Evolutionary conservation across 1,140 invertebrate genomes (phyloP).

Genomic region (Drosophila ambigua): DNA sequence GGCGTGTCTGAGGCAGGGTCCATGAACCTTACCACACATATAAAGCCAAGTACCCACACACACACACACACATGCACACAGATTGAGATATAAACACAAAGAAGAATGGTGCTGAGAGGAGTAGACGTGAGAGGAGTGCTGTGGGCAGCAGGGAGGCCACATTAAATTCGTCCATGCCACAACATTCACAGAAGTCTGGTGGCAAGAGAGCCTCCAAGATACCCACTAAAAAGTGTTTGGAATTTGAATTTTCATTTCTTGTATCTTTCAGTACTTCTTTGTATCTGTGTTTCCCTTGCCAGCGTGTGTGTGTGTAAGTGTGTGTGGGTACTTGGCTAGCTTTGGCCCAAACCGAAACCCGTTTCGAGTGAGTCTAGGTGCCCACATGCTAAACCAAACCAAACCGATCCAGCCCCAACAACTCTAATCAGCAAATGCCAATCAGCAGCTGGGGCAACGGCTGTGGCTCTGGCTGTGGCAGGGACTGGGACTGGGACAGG

Average conservation of each 20-base stretch:
- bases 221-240: constrained; percentile 53
- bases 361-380: constrained; percentile 51
- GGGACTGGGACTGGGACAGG: neutral
- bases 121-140: neutral
- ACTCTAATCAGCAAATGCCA: constrained; percentile 63
- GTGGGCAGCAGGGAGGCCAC: constrained; percentile 9
- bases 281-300: constrained; percentile 12
- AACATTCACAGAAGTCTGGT: constrained; percentile 41
- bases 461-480: neutral
- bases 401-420: constrained; percentile 51
- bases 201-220: constrained; percentile 32
- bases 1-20: constrained; percentile 77
- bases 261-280: constrained; percentile 54
- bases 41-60: constrained; percentile 18
- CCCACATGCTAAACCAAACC: constrained; percentile 51
- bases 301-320: constrained; percentile 3
- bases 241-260: constrained; percentile 69
- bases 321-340: constrained; percentile 44
- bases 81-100: constrained; percentile 23
- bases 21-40: constrained; percentile 69
- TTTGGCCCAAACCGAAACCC: constrained; percentile 34
- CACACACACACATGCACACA: constrained; percentile 1
- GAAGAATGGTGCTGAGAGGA: neutral
- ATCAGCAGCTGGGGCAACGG: constrained; percentile 40
- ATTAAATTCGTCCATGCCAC: constrained; percentile 52